These are phyloP conservation scores for Tachina grossa DNA, from an alignment of 2,888 invertebrate species.

Conservation along the genomic window DNA sequence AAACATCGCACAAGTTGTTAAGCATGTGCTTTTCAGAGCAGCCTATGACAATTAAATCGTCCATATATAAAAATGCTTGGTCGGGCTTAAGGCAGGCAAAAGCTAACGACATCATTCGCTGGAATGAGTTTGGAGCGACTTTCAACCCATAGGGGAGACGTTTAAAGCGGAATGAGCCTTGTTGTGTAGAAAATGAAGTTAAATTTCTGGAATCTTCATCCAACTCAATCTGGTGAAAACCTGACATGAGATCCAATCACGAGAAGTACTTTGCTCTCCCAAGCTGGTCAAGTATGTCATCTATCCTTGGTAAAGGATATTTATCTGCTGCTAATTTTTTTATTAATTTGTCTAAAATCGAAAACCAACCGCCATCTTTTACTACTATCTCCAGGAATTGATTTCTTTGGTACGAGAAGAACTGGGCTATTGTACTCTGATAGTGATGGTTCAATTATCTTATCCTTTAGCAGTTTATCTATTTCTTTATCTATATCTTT, in stretches of 20 bases:
- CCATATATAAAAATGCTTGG: constrained; percentile 25
- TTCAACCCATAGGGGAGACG: constrained; percentile 3
- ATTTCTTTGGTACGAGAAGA: constrained; percentile 8
- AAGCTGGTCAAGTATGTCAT: constrained; percentile 18
- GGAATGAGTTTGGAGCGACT: background rate
- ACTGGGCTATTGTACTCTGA: background rate
- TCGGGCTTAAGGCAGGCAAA: background rate
- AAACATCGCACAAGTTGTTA: background rate
- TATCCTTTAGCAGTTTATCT: no score
- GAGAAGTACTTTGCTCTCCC: constrained; percentile 23
- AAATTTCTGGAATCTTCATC: background rate
- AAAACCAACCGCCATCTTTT: no score
- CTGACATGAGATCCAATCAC: constrained; percentile 8
- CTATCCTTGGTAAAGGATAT: constrained; percentile 19
- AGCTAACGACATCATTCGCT: constrained; percentile 24
- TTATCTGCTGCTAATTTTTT: constrained; percentile 26
- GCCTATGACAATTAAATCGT: constrained; percentile 8
- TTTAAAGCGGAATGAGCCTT: background rate
- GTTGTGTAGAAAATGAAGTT: background rate
- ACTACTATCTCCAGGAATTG: background rate
- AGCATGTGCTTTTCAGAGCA: constrained; percentile 1
- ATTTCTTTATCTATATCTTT: no score
- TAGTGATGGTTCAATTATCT: no score
- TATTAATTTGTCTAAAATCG: background rate
- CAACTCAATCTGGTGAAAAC: constrained; percentile 12